Evolutionary conservation across 1,140 invertebrate genomes (phyloP).

Genomic region (Thaumatotibia leucotreta): DNA sequence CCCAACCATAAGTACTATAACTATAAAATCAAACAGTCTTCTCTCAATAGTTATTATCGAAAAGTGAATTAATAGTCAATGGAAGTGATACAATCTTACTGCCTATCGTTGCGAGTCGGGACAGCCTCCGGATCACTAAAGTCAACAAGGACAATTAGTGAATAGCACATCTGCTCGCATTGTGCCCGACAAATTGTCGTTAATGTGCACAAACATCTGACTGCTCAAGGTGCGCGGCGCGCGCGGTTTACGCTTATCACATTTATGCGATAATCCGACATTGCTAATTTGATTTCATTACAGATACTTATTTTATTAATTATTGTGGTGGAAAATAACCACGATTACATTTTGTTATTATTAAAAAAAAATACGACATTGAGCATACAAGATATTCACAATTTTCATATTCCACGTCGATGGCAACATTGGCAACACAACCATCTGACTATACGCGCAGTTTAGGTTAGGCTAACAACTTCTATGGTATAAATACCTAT

Average conservation of each 20-base stretch:
- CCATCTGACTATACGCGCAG: too few species aligned
- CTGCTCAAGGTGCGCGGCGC: neutral
- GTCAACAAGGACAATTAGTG: constrained; percentile 6
- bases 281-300: neutral
- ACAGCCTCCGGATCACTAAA: neutral
- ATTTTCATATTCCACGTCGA: too few species aligned
- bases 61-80: neutral
- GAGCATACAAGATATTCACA: too few species aligned
- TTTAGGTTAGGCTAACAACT: too few species aligned
- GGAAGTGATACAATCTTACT: neutral
- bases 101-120: neutral
- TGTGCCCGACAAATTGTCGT: neutral
- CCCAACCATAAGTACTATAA: neutral
- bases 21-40: neutral
- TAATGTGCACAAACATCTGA: neutral
- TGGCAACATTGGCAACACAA: too few species aligned
- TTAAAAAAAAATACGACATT: too few species aligned
- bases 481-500: too few species aligned
- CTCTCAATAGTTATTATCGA: neutral
- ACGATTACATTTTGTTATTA: too few species aligned
- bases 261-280: neutral
- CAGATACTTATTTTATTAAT: neutral
- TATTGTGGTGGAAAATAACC: too few species aligned
- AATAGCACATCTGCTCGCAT: neutral
- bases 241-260: neutral